phyloP scores from a whole-genome alignment of 92 coral and sea anemone genomes.

The Parazoanthus darwini region DNA sequence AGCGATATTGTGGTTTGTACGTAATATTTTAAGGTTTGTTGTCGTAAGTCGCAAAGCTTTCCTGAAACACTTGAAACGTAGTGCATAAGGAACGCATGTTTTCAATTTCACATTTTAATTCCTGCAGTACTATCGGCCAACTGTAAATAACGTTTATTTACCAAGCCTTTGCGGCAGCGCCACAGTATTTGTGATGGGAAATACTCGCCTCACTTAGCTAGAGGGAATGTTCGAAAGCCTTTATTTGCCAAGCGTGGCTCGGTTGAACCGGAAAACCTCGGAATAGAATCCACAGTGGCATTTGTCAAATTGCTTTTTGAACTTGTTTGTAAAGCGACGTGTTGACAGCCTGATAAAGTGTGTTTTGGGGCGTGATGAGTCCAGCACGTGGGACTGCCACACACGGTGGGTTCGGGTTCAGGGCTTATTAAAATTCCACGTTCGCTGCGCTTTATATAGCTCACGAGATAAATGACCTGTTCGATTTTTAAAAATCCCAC shows the following conservation, averaged over 20 bases:
- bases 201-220: conserved; percentile 39
- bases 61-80: background rate
- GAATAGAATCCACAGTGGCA: conserved; percentile 43
- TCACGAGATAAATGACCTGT: conserved; percentile 15
- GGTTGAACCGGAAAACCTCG: conserved; percentile 36
- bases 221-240: conserved; percentile 2
- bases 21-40: background rate
- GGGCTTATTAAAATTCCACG: conserved; percentile 28
- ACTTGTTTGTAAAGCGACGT: conserved; percentile 69
- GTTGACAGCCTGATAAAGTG: conserved; percentile 81
- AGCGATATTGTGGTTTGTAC: conserved; percentile 13
- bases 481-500: conserved; percentile 26
- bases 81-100: conserved; percentile 18
- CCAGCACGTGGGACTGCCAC: conserved; percentile 37
- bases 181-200: conserved; percentile 37
- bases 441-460: background rate
- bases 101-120: conserved; percentile 1
- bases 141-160: conserved; percentile 35
- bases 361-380: conserved; percentile 76
- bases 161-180: conserved; percentile 22
- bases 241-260: conserved; percentile 36
- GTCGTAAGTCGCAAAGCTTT: background rate
- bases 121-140: background rate
- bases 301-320: conserved; percentile 70
- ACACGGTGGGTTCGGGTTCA: conserved; percentile 6